These are phyloP conservation scores for Ctenodactylus gundi DNA, from an alignment of 2,113 vertebrate genomes.

Conservation along the genomic window DNA sequence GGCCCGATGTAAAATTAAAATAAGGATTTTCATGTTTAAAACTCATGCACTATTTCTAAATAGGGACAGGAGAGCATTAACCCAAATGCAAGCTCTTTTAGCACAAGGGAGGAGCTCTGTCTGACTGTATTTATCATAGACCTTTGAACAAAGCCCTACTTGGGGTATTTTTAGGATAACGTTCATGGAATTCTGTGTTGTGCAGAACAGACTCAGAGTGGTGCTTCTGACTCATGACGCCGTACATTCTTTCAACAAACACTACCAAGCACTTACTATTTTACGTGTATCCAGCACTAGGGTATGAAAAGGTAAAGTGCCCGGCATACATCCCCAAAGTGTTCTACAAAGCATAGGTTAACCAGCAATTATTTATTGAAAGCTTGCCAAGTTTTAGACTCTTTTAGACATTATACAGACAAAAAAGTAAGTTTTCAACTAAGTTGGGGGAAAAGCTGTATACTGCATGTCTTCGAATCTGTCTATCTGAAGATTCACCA, in stretches of 20 bases:
- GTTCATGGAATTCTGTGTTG: background rate
- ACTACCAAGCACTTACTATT: background rate
- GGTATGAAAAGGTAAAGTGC: background rate
- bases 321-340: background rate
- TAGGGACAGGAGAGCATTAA: background rate
- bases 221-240: background rate
- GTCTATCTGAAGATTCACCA: background rate
- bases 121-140: background rate
- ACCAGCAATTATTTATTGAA: background rate
- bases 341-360: background rate
- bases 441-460: background rate
- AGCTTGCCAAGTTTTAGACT: background rate
- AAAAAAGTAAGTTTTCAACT: background rate
- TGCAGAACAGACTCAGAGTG: background rate
- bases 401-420: background rate
- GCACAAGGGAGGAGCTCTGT: rapidly evolving
- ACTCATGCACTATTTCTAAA: background rate
- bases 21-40: background rate
- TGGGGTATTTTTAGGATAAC: background rate
- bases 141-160: background rate
- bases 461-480: background rate
- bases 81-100: background rate
- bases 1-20: background rate
- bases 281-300: background rate
- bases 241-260: background rate